A percentile compares a stretch with the other conserved stretches of the same genome.
Conservation (phyloP, 1,140 invertebrate species). For the Zophobas atratus region DNA sequence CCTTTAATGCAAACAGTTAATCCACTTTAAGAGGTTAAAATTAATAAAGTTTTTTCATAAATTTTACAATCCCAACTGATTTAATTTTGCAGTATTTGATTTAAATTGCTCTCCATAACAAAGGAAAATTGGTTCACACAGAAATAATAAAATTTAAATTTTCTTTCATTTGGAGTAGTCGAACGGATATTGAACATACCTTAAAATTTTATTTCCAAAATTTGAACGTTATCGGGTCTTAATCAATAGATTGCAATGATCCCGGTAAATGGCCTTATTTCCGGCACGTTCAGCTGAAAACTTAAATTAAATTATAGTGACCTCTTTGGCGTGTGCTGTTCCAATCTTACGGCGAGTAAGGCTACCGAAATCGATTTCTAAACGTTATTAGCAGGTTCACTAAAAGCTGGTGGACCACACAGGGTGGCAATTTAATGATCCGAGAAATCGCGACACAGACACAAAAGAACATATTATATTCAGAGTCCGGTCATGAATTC, state of each 20-base stretch:
- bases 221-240: conserved; percentile 16
- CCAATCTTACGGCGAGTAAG: conserved; percentile 24
- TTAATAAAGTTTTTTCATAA: too few relatives aligned
- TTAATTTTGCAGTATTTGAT: too few relatives aligned
- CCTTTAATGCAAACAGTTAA: too few relatives aligned
- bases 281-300: conserved; percentile 35
- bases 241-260: conserved; percentile 5
- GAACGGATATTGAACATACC: background rate
- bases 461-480: conserved; percentile 57
- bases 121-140: background rate
- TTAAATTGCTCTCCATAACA: background rate
- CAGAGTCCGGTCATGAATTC: conserved; percentile 50
- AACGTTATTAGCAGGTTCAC: conserved; percentile 46
- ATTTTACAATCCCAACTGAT: too few relatives aligned
- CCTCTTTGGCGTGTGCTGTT: conserved; percentile 40
- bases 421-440: conserved; percentile 51
- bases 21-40: too few relatives aligned
- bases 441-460: conserved; percentile 51
- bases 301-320: conserved; percentile 46
- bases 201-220: conserved; percentile 16
- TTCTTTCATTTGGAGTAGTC: conserved; percentile 6
- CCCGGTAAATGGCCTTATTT: conserved; percentile 3
- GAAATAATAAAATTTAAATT: conserved; percentile 1
- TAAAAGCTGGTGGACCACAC: conserved; percentile 45
- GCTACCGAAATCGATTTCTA: conserved; percentile 45